These are phyloP conservation scores for Anagrus nilaparvatae DNA, from an alignment of 1,140 invertebrate species.

Conservation along the genomic window DNA sequence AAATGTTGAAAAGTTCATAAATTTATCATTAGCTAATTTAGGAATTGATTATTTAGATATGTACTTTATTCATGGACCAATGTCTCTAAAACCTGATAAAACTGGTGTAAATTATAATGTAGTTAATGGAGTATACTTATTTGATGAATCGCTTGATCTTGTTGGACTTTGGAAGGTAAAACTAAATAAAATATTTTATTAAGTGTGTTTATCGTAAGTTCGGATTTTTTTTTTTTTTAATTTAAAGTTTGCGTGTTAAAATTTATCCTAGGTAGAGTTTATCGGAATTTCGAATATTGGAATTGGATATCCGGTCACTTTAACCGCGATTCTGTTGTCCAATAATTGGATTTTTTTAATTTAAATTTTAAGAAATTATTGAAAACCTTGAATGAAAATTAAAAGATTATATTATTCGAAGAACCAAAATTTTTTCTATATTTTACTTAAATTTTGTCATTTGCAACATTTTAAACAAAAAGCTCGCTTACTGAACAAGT, in stretches of 20 bases:
- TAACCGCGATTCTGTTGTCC: too few species aligned
- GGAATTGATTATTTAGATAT: constrained; percentile 55
- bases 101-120: too few species aligned
- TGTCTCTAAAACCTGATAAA: constrained; percentile 32
- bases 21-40: constrained; percentile 12
- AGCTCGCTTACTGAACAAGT: too few species aligned
- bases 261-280: too few species aligned
- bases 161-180: constrained; percentile 56
- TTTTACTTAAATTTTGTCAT: too few species aligned
- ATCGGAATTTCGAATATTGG: too few species aligned
- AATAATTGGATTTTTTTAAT: neutral
- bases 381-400: too few species aligned
- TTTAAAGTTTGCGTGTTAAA: neutral
- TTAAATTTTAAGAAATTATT: too few species aligned
- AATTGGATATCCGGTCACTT: too few species aligned
- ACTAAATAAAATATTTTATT: neutral
- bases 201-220: neutral
- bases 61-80: constrained; percentile 59
- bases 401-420: too few species aligned
- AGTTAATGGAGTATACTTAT: constrained; percentile 49
- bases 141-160: constrained; percentile 60
- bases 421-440: too few species aligned
- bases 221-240: neutral
- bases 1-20: constrained; percentile 5
- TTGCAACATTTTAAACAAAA: too few species aligned